phyloP scores from a whole-genome alignment of 2,113 vertebrate genomes.

The Casuarius casuarius region DNA sequence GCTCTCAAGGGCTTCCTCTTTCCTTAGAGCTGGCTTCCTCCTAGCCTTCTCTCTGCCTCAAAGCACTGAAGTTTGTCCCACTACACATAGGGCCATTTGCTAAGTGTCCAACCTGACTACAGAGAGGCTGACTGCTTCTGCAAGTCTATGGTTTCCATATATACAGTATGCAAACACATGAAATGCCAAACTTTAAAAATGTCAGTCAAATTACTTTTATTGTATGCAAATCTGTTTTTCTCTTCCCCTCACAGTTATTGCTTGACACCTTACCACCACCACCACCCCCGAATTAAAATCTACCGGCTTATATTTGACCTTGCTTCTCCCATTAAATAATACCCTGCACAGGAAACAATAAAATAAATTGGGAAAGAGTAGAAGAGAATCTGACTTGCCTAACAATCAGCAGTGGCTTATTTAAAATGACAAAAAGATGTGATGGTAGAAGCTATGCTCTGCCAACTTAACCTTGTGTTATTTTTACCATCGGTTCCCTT shows the following conservation, averaged over 20 bases:
- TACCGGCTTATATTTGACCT: background rate
- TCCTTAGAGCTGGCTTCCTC: background rate
- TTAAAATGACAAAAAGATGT: constrained; percentile 22
- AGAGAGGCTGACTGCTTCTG: background rate
- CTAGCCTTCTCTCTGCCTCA: background rate
- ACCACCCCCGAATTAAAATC: background rate
- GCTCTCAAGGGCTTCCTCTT: background rate
- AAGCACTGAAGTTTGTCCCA: background rate
- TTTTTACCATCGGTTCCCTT: constrained; percentile 49
- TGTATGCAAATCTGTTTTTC: background rate
- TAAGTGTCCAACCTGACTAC: background rate
- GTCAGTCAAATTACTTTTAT: background rate
- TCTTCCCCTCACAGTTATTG: background rate
- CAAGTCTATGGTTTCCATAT: background rate
- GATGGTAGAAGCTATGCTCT: constrained; percentile 4
- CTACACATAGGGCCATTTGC: background rate
- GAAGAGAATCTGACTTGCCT: background rate
- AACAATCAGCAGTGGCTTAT: background rate
- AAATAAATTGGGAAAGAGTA: background rate
- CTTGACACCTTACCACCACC: background rate
- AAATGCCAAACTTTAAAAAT: background rate
- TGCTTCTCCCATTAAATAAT: background rate
- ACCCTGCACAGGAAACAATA: background rate
- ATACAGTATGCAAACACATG: background rate
- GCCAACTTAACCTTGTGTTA: constrained; percentile 38